Base-by-base conservation (phyloP, 2,797 vertebrate species). In the Martes flavigula region DNA sequence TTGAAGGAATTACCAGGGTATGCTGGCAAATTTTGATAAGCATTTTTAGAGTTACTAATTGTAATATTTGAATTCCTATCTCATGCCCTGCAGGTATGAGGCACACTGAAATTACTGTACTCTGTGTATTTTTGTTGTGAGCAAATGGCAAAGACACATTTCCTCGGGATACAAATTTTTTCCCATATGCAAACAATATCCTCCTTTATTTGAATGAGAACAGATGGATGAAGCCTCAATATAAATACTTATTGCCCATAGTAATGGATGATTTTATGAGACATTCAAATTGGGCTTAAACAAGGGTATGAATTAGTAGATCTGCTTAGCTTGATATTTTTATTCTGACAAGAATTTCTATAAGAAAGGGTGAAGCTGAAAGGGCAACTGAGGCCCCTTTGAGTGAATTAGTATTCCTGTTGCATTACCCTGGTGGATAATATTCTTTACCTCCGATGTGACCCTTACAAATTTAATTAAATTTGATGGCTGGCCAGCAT, bases 401-500 rank as follows among this genome's bases (percentile, higher is more conserved):
- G 64, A 94, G 32, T 95, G 89, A 96, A 97, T 97, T 98, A 97
- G 93, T 94, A 97, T 97, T 98, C 94, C 73, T 90, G 48, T 54
- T 73, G 81, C 82, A 95, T 97, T 96, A 83, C 43, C 91, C 20
- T 0, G 60, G 48, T 95, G 77, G 91, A 94, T 95, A 95, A 97
- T 97, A 97, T 96, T 94, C 85, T 93, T 97, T 98, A 96, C 95
- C 94, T 96, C 90, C 86, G 85, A 95, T 92, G 51, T 97, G 97
- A 98, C 95, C 91, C 97, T 97, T 97, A 94, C 96, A 98, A 95
- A 98, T 98, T 98, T 97, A 98, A 98, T 98, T 97, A 97, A 97
- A 75, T 93, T 30, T 94, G 94, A 97, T 90, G 89, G 93, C 94
- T 92, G 51, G 72, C 87, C 81, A 96, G 90, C 58, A 93, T 93